Evolutionary conservation across 1,140 invertebrate species (phyloP).

Genomic region (Agraylea sexmaculata): DNA sequence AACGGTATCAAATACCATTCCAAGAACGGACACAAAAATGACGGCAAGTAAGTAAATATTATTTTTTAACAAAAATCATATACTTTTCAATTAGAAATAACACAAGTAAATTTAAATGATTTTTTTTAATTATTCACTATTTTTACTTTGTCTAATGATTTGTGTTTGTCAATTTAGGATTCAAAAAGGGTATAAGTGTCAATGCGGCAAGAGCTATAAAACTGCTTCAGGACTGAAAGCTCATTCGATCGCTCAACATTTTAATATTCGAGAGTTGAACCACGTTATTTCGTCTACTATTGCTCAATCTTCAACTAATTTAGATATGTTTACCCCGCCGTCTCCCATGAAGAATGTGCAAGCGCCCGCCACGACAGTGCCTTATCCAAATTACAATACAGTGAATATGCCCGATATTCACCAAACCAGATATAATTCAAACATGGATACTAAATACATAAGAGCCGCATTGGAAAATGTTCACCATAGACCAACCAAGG

Average conservation of each 20-base stretch:
- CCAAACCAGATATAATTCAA: neutral
- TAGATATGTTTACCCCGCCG: too few species aligned
- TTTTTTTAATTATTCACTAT: conserved; percentile 6
- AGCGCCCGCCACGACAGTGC: conserved; percentile 29
- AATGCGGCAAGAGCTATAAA: conserved; percentile 74
- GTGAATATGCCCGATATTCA: conserved; percentile 16
- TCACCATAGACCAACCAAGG: neutral
- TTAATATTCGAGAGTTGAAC: conserved; percentile 23
- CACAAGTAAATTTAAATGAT: conserved; percentile 4
- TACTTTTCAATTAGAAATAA: neutral
- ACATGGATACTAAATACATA: conserved; percentile 27
- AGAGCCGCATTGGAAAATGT: conserved; percentile 20
- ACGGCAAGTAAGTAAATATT: conserved; percentile 52
- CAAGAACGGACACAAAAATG: conserved; percentile 73
- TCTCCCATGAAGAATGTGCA: conserved; percentile 24
- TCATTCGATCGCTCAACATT: conserved; percentile 51
- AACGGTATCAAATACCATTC: conserved; percentile 81
- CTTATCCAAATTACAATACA: conserved; percentile 22
- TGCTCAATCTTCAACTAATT: too few species aligned
- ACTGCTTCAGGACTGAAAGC: conserved; percentile 62
- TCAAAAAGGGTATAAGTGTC: conserved; percentile 64
- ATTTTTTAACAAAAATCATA: conserved; percentile 6
- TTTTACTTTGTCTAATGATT: neutral
- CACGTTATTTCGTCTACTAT: too few species aligned
- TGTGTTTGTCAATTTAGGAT: conserved; percentile 39